Conservation (phyloP, 2,113 vertebrate genomes). For the Murina feae region DNA sequence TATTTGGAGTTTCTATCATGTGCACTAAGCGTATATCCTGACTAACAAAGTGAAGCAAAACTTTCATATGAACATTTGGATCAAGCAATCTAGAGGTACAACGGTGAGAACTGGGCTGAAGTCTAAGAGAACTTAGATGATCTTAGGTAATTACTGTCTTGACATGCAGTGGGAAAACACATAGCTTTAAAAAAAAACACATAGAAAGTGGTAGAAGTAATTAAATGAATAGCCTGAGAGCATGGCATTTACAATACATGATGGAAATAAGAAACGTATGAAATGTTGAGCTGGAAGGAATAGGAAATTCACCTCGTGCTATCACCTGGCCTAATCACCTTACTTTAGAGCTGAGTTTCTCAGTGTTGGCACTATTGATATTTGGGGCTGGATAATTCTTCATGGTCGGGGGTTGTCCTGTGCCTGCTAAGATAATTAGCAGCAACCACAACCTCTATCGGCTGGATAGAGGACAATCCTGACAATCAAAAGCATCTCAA, state of each 20-base stretch:
- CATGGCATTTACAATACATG: constrained; percentile 5
- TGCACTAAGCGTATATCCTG: not conserved
- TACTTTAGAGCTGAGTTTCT: not conserved
- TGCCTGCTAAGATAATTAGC: not conserved
- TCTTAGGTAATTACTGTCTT: constrained; percentile 48
- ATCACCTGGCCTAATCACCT: not conserved
- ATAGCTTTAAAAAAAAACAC: constrained; percentile 46
- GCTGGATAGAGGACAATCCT: not conserved
- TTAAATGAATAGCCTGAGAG: constrained; percentile 32
- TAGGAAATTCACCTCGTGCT: not conserved
- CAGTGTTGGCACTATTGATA: not conserved
- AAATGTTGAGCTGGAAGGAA: constrained; percentile 19
- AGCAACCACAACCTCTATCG: not conserved
- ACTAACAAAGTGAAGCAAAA: not conserved
- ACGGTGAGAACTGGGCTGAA: not conserved
- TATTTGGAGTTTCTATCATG: not conserved
- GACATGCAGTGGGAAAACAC: not conserved
- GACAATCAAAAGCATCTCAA: not conserved
- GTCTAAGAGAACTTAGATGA: constrained; percentile 37
- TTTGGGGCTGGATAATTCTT: not conserved
- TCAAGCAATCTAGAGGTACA: not conserved
- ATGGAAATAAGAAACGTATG: not conserved
- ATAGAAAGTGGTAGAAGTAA: constrained; percentile 43
- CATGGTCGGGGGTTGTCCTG: not conserved
- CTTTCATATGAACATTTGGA: constrained; percentile 17